Base-by-base conservation (phyloP, 2,888 invertebrate genomes). In the Philonicus albiceps region DNA sequence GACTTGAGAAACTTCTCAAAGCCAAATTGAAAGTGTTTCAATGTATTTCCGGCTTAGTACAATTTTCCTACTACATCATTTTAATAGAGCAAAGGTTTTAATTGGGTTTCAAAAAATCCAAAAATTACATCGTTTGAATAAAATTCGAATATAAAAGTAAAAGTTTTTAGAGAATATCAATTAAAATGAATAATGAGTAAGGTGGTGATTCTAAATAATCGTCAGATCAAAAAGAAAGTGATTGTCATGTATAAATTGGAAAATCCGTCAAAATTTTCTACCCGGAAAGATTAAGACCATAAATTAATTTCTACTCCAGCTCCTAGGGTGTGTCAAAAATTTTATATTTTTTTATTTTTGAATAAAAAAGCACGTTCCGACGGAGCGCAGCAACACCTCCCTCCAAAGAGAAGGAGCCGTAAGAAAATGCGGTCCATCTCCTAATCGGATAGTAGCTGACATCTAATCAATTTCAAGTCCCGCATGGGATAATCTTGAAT, bases 401-500 rank as follows among this genome's bases (percentile, higher is more conserved):
- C 64, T 64, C 19, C 3, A 27, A 27, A 64, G 8, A 22, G 64
- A 22, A 1, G 7, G 55, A 55, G 19, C 27, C 78, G 16, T 78
- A 27, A 55, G 64, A 81, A 37, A 64, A 55, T 55, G 55, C 34
- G 16, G 81, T 55, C 81, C 31, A 34, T 81, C 81, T 8, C 8
- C 19, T 43, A 78, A 43, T 81, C 55, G 31, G 55, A 55, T n/a
- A 55, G n/a, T 22, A 13, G 31, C 34, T 81, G 81, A 81, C 81
- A 81, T 81, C 34, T 49, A 81, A 81, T 81, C 81, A 81, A 55
- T 81, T 81, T 55, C 49, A 19, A 34, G 80, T 31, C 81, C 34
- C 49, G 81, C 64, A 81, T 64, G 81, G 34, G 55, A 81, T 81
- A 64, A 81, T 81, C 81, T 81, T 81, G 81, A 37, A 55, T 81